Evolutionary conservation across 2,888 invertebrate genomes (phyloP), one percentile per base, ranked within the genome.

Genomic region (Amphipyra tragopoginis): DNA sequence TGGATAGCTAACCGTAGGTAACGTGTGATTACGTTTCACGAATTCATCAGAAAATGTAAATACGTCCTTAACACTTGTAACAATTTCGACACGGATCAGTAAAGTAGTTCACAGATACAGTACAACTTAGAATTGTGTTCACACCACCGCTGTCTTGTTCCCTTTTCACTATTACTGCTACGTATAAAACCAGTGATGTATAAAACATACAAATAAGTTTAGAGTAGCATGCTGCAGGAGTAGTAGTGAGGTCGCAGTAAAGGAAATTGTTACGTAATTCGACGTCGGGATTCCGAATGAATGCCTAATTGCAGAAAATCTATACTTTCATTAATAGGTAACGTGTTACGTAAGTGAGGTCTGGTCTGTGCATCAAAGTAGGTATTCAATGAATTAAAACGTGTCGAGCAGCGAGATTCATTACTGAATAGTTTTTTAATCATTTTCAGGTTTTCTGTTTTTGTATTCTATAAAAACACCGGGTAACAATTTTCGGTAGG

Each of bases 141-240:
- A 26, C 53, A 48, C 36, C 47, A 44, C 42, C 56, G 40, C 42
- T n/a, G 29, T 57, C 58, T 65, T 60, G 29, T 58, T 58, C 26
- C 40, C 51, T 57, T 69, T 58, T 29, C 47, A 43, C 40, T 62
- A 45, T 58, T 50, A 60, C 48, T 53, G 33, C 21, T 51, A 56
- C 26, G 51, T 63, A 68, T 45, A 62, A 75, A 76, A 69, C 26
- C 42, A 65, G 56, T 55, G 44, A 58, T 73, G 68, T 71, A 66
- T 72, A 60, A 53, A 62, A 48, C 53, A 71, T 57, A 47, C 47
- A 55, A 52, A 59, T 51, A 75, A 68, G 64, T 75, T 65, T 55
- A 53, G 57, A 61, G 38, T 50, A 55, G 64, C 62, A 60, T 65
- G 40, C 45, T 54, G 51, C 15, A 39, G 50, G 38, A 56, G 52